phyloP scores from a whole-genome alignment of 2,888 invertebrate species.

The Bhutanitis thaidina region DNA sequence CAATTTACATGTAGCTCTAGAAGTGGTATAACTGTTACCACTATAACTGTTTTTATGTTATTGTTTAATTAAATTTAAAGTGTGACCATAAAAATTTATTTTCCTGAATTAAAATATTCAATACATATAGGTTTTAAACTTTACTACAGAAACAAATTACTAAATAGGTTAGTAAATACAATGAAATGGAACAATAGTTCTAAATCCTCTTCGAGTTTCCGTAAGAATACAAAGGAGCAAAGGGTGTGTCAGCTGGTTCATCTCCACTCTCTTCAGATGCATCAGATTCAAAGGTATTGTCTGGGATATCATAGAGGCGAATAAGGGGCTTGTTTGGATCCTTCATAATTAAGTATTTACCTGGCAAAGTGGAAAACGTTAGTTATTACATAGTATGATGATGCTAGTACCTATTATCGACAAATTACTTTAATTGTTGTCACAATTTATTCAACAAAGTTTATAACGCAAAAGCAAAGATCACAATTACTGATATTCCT shows the following conservation, averaged over 20 bases:
- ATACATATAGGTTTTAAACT: constrained; percentile 45
- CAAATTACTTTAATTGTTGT: no score
- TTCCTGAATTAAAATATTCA: constrained; percentile 57
- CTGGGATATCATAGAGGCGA: constrained; percentile 98
- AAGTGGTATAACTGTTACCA: no score
- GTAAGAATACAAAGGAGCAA: constrained; percentile 73
- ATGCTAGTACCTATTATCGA: no score
- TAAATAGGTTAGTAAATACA: background rate
- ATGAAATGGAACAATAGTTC: background rate
- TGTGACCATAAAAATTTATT: constrained; percentile 68
- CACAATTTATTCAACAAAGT: no score
- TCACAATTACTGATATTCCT: no score
- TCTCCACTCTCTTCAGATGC: constrained; percentile 94
- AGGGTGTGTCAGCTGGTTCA: constrained; percentile 75
- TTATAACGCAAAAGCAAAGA: no score
- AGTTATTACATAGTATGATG: no score
- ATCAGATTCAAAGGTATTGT: constrained; percentile 98
- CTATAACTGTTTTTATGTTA: no score
- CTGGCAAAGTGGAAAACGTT: constrained; percentile 35
- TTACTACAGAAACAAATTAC: background rate
- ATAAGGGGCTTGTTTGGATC: constrained; percentile 99
- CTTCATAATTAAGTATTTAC: constrained; percentile 97
- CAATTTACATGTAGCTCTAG: no score
- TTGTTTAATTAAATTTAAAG: constrained; percentile 33
- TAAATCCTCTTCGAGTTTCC: constrained; percentile 72